Evolutionary conservation across 2,797 vertebrate genomes (phyloP), one percentile per base, ranked within the genome.

Genomic region (Crax fasciolata): DNA sequence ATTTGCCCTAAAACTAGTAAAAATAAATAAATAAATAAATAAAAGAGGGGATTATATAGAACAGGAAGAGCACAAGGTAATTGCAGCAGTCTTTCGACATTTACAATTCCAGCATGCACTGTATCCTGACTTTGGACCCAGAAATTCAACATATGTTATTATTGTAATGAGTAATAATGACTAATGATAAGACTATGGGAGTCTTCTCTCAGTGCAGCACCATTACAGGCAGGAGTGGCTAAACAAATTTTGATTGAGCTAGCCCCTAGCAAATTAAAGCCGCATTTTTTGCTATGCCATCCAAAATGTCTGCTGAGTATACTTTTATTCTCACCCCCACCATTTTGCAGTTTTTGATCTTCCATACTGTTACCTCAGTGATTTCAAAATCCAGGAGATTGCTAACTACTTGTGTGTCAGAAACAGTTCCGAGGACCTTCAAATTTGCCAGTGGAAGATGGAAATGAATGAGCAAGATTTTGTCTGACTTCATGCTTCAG

Each of bases 171-270:
- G 35, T 16, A 82, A 16, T 66, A 93, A 79, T 84, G 86, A 81
- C 68, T 65, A 95, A 80, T 61, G 44, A 79, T 79, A 78, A 92
- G 74, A 67, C 62, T n/a, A 62, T 43, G 18, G 35, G 59, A 95
- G 52, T n/a, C 66, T 73, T 95, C 68, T 76, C 49, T 88, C 75
- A 90, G 35, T 30, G 51, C 62, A 77, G n/a, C 48, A 59, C 70
- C 66, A 91, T 91, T 95, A 89, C 44, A 88, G 84, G 74, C 76
- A 95, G 84, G 51, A 80, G 49, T 91, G 75, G 72, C 71, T 90
- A 93, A 97, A 74, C 20, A 90, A 77, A 87, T 91, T 94, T 81
- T 92, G 85, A 92, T 82, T 93, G 62, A 72, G 46, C 71, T 14
- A 92, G 63, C 84, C 14, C 54, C 44, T 77, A 76, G 78, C 94